Base-by-base conservation (phyloP, 1,140 invertebrate genomes). In the Pantala flavescens region DNA sequence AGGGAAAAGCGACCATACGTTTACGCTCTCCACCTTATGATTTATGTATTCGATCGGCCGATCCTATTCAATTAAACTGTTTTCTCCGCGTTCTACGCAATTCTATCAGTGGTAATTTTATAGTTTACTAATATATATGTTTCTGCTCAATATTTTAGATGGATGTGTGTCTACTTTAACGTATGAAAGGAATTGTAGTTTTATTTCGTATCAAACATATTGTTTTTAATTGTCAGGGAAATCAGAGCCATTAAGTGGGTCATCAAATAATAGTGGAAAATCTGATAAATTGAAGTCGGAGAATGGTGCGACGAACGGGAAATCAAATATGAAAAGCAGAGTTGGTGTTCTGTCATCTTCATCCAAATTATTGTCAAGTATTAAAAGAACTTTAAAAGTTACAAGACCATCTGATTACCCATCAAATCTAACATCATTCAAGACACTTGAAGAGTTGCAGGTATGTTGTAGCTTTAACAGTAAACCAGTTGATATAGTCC, bases 1-100 rank as follows among this genome's bases (percentile, higher is more conserved):
- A 92, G 80, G 91, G 91, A 74, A 92, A 92, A 84, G 85, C 86
- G 24, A 92, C 91, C 11, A 87, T 93, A 75, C 84, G 90, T 73
- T 87, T 93, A 72, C 87, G 85, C 77, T 82, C 87, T 76, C 91
- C 91, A 21, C 83, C 86, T 42, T 86, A 90, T 76, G 90, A 93
- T 82, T 79, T 93, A 71, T 87, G 86, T 72, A 88, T 93, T 70
- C 86, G 90, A 80, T 82, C 86, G 77, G 72, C 24, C 74, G 89
- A 91, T 81, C 78, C 82, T 23, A 85, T 89, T 73, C 87, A 88
- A 77, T 80, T 92, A 19, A 91, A 91, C 82, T 85, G 85, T 76
- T 92, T 92, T 80, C 82, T 92, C 75, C 86, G 85, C 77, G 80
- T 88, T 10, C 80, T 93, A 11, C 88, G 88, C 78, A 82, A 42